Base-by-base conservation (phyloP, 1,140 invertebrate genomes). In the Drosophila ogumai region DNA sequence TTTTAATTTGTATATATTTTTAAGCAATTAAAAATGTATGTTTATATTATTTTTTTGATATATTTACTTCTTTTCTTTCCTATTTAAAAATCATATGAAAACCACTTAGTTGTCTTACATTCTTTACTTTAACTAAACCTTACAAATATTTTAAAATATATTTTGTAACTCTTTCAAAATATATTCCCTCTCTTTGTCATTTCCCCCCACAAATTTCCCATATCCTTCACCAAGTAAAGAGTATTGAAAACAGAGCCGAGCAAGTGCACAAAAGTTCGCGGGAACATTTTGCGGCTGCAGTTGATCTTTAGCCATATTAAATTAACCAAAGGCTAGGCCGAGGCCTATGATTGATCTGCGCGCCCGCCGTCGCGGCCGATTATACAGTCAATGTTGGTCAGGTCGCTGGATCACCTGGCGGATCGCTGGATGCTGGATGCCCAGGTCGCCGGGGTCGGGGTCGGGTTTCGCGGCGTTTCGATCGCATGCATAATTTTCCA, bases 221-320 rank as follows among this genome's bases (percentile, higher is more conserved):
- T 38, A 69, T 43, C 43, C 43, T 47, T 32, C 12, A 2, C 5
- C 1, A 0, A 0, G 12, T 40, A 36, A 13, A 57, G 67, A 34
- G 56, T 57, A 79, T 71, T 49, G 1, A 32, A 56, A 54, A 50
- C 41, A 64, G 82, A 82, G 61, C 36, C 66, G 82, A 76, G 61
- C 75, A 79, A 88, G 82, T 86, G 81, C 81, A 79, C 58, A 69
- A 85, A 79, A 90, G 85, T 88, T 88, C 85, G 85, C 84, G 84
- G 84, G 84, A 88, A 88, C 65, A 80, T 86, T 86, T 88, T 79
- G 65, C 74, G 66, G 69, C 61, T 82, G 79, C 76, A 79, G 76
- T 82, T 90, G 86, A 85, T 90, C 81, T 90, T 90, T 90, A 81
- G 86, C 86, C 85, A 90, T 90, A 90, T 90, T 90, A 90, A 90